A percentile compares a stretch with the other conserved stretches of the same genome.
These are phyloP conservation scores for Microctenopoma steveboyesi DNA, from an alignment of 2,797 vertebrate species.

Conservation along the genomic window DNA sequence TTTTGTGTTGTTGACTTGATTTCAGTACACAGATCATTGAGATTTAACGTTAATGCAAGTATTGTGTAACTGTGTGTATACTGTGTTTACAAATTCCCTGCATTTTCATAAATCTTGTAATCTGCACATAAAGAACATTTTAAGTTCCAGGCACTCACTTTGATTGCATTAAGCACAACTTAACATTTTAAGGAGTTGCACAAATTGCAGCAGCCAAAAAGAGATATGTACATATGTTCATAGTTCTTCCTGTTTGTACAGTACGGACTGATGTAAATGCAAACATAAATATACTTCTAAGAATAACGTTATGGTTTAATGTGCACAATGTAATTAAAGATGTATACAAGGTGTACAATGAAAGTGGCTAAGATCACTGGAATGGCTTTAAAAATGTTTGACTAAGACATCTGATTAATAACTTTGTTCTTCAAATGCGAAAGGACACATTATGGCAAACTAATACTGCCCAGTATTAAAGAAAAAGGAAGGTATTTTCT, in stretches of 20 bases:
- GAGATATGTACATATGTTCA: slow-evolving; percentile 84
- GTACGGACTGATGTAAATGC: slow-evolving; percentile 80
- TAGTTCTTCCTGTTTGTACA: slow-evolving; percentile 81
- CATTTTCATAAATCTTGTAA: slow-evolving; percentile 83
- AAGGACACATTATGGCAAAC: slow-evolving; percentile 82
- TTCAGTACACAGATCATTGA: slow-evolving; percentile 43
- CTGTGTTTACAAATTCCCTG: slow-evolving; percentile 88
- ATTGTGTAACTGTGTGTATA: slow-evolving; percentile 69
- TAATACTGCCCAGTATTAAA: slow-evolving; percentile 65
- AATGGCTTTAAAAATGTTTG: slow-evolving; percentile 75
- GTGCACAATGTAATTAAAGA: slow-evolving; percentile 69
- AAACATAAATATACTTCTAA: slow-evolving; percentile 72
- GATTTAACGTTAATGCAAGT: slow-evolving; percentile 69
- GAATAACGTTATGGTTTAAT: slow-evolving; percentile 79
- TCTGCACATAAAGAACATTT: slow-evolving; percentile 82
- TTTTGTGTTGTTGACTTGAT: slow-evolving; percentile 62
- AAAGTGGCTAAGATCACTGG: slow-evolving; percentile 68
- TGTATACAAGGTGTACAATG: slow-evolving; percentile 47
- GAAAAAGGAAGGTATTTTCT: slow-evolving; percentile 43
- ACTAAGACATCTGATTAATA: slow-evolving; percentile 67
- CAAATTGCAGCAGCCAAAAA: slow-evolving; percentile 89
- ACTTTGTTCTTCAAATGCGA: slow-evolving; percentile 83
- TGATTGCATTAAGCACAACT: slow-evolving; percentile 91
- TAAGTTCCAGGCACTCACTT: slow-evolving; percentile 90
- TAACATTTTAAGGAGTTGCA: slow-evolving; percentile 89